Conservation (phyloP, 2,888 invertebrate genomes). For the Napeogenes sylphis region DNA sequence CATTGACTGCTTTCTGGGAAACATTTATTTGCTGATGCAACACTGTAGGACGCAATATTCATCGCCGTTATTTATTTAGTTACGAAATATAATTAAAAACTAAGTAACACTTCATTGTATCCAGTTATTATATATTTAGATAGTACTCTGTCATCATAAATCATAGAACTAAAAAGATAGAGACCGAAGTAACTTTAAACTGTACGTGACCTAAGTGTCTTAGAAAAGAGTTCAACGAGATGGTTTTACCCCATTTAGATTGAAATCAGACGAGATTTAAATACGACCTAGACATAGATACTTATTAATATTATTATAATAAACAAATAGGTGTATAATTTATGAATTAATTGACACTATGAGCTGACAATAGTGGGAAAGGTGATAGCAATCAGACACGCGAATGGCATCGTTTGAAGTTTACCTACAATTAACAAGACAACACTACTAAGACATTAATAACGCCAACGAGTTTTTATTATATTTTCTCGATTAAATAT, state of each 20-base stretch:
- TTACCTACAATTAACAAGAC: slow-evolving; percentile 14
- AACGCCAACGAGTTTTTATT: neutral
- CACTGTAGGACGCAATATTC: neutral
- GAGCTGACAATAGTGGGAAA: slow-evolving; percentile 40
- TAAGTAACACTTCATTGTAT: no score
- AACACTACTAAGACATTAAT: neutral
- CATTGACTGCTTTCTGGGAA: slow-evolving; percentile 2
- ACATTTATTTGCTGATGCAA: no score
- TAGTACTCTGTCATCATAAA: no score
- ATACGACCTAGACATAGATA: slow-evolving; percentile 26
- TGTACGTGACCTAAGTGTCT: slow-evolving; percentile 27
- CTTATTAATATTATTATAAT: slow-evolving; percentile 18
- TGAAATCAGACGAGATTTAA: slow-evolving; percentile 10
- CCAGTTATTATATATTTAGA: no score
- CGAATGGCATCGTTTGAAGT: slow-evolving; percentile 28
- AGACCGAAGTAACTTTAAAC: neutral
- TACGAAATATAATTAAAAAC: no score
- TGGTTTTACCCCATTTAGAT: slow-evolving; percentile 11
- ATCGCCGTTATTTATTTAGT: no score
- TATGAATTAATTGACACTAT: slow-evolving; percentile 15
- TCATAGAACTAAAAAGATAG: neutral
- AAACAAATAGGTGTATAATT: slow-evolving; percentile 19
- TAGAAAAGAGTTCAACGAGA: slow-evolving; percentile 66
- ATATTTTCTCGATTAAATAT: no score
- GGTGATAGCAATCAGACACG: slow-evolving; percentile 45